These are phyloP conservation scores for Phocoena phocoena DNA, from an alignment of 2,113 vertebrate genomes.

Conservation along the genomic window DNA sequence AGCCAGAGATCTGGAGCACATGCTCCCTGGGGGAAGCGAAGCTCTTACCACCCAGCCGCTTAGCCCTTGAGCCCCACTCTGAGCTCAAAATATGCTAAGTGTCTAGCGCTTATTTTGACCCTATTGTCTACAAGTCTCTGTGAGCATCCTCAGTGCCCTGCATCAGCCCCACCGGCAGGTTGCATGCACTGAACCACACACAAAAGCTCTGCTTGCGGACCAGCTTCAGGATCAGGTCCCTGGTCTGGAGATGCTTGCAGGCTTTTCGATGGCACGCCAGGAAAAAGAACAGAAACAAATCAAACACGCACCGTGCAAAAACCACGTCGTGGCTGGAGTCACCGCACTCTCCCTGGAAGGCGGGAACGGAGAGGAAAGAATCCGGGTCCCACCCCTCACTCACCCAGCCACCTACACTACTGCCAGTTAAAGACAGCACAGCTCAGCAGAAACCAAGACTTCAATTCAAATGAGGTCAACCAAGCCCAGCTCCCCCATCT, in stretches of 20 bases:
- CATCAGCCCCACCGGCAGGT: background rate
- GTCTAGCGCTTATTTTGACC: background rate
- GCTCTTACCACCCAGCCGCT: background rate
- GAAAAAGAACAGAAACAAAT: background rate
- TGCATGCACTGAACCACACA: background rate
- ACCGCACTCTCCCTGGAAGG: rapidly evolving
- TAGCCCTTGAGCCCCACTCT: background rate
- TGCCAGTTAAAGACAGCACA: too few species aligned
- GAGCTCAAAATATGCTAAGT: background rate
- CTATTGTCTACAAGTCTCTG: background rate
- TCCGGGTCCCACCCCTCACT: background rate
- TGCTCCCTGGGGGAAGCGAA: background rate
- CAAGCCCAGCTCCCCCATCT: background rate
- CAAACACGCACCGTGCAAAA: background rate
- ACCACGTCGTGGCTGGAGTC: background rate
- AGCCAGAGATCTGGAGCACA: background rate
- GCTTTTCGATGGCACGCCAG: background rate
- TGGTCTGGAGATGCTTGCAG: background rate
- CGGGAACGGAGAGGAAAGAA: background rate
- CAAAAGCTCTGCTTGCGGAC: background rate
- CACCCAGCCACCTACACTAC: background rate
- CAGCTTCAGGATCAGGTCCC: too few species aligned
- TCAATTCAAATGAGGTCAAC: background rate
- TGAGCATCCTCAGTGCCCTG: background rate
- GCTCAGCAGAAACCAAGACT: background rate